phyloP scores from a whole-genome alignment of 2,888 invertebrate genomes.

The Tholera decimalis region DNA sequence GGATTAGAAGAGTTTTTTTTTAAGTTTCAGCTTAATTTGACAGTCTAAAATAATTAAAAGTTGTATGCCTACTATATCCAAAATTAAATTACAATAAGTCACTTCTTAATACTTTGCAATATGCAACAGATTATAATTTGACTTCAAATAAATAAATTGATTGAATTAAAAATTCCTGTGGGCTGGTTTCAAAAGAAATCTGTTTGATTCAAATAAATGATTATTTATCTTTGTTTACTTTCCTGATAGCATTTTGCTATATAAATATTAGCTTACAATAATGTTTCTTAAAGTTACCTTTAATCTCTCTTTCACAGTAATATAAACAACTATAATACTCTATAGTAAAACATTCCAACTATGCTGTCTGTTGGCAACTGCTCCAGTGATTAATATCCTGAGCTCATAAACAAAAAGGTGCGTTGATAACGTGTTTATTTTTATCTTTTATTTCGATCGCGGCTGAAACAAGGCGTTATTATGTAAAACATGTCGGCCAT shows the following conservation, averaged over 20 bases:
- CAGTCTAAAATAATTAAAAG: too few species aligned
- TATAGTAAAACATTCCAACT: constrained; percentile 47
- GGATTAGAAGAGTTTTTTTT: too few species aligned
- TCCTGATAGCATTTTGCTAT: background rate
- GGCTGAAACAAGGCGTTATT: constrained; percentile 68
- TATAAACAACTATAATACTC: constrained; percentile 42
- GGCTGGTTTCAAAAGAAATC: background rate
- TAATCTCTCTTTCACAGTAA: constrained; percentile 7
- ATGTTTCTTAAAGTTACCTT: background rate
- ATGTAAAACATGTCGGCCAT: constrained; percentile 69
- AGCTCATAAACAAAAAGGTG: constrained; percentile 62
- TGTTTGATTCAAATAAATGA: background rate
- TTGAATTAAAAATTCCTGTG: too few species aligned
- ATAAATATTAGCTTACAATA: background rate
- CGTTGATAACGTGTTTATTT: constrained; percentile 66
- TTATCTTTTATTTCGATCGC: constrained; percentile 66
- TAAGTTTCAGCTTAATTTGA: too few species aligned
- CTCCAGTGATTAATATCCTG: constrained; percentile 59
- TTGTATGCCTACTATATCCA: background rate
- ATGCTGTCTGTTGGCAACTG: constrained; percentile 49
- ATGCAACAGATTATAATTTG: background rate
- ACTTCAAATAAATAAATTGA: background rate
- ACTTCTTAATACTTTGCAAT: background rate
- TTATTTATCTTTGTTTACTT: background rate
- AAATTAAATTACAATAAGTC: background rate